Conservation (phyloP, 2,797 vertebrate species). For the Tragelaphus oryx region DNA sequence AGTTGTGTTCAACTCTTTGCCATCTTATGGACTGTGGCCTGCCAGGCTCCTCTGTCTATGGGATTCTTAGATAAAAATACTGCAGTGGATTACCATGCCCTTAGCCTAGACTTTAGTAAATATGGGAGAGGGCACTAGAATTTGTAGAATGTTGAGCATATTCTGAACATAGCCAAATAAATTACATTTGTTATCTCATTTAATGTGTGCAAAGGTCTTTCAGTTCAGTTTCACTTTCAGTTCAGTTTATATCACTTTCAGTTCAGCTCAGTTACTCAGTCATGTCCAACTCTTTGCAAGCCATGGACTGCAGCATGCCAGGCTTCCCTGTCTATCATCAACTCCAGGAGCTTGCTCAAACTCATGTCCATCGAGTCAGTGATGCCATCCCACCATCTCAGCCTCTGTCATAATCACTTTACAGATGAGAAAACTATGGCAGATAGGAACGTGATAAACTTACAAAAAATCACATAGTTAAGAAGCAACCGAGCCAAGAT, state of each 20-base stretch:
- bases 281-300: neutral
- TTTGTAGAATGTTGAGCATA: neutral
- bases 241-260: neutral
- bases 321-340: neutral
- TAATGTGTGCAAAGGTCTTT: neutral
- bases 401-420: neutral
- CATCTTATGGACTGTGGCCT: neutral
- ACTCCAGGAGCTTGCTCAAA: neutral
- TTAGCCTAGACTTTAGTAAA: slow-evolving; percentile 19
- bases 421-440: slow-evolving; percentile 1
- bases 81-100: neutral
- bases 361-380: neutral
- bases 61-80: neutral
- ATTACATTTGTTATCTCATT: neutral
- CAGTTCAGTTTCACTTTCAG: neutral
- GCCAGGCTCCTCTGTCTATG: neutral
- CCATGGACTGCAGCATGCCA: neutral
- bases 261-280: neutral
- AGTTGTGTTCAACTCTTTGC: neutral
- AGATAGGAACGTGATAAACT: neutral
- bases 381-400: neutral
- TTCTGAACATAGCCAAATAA: neutral
- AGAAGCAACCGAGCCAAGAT: neutral
- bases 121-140: neutral
- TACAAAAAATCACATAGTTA: neutral